phyloP scores from a whole-genome alignment of 2,888 invertebrate species.

The Oligia strigilis region DNA sequence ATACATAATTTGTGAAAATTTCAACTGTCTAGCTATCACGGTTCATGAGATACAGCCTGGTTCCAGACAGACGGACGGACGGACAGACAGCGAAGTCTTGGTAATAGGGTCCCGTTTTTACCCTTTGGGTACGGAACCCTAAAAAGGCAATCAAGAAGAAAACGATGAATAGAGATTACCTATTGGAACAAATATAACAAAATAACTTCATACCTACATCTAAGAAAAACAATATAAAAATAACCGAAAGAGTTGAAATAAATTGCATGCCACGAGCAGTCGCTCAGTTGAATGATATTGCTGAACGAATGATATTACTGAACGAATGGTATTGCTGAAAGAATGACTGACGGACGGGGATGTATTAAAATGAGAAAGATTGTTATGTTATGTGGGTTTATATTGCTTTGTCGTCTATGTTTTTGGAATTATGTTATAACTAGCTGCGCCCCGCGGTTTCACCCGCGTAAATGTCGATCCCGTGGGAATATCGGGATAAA shows the following conservation, averaged over 20 bases:
- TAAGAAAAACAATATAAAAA: neutral
- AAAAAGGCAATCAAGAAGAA: too few relatives aligned
- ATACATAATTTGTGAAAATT: too few relatives aligned
- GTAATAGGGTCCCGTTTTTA: too few relatives aligned
- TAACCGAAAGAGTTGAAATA: slow-evolving; percentile 23
- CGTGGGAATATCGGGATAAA: too few relatives aligned
- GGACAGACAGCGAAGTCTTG: too few relatives aligned
- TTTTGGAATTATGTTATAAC: neutral
- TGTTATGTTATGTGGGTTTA: neutral
- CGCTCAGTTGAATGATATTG: slow-evolving; percentile 5
- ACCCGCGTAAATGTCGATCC: too few relatives aligned
- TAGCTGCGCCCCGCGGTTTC: too few relatives aligned
- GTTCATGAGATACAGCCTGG: too few relatives aligned
- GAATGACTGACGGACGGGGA: slow-evolving; percentile 11
- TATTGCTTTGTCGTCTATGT: neutral
- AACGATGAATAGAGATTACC: too few relatives aligned
- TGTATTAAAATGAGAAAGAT: neutral
- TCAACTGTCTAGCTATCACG: too few relatives aligned
- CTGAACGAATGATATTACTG: slow-evolving; percentile 16
- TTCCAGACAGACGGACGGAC: too few relatives aligned
- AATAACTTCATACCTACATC: neutral
- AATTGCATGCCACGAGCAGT: slow-evolving; percentile 46
- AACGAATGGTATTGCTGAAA: slow-evolving; percentile 14
- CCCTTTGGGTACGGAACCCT: too few relatives aligned
- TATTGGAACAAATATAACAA: neutral